A percentile compares a stretch with the other conserved stretches of the same genome.
Conservation (phyloP, 2,113 vertebrate species). For the Phrynocephalus versicolor region DNA sequence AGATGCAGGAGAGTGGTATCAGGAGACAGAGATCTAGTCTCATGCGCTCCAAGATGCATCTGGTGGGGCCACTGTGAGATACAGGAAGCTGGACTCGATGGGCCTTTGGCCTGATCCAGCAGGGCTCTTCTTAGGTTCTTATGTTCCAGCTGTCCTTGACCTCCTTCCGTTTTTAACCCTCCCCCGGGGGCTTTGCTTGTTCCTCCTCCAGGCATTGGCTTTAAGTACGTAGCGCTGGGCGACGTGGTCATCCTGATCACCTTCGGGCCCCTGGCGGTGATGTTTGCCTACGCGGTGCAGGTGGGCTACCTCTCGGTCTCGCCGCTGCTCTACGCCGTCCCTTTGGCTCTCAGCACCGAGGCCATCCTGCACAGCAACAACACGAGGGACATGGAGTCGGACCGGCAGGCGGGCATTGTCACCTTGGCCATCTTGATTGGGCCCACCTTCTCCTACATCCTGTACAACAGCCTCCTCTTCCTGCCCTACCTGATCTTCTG, state of each 20-base stretch:
- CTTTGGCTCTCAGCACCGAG: constrained; percentile 93
- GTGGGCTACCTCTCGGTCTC: constrained; percentile 91
- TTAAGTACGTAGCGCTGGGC: constrained; percentile 96
- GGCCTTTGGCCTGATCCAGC: no score
- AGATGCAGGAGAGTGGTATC: no score
- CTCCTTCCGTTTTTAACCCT: not conserved
- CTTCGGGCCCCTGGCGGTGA: constrained; percentile 94
- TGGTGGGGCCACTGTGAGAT: no score
- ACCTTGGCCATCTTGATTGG: constrained; percentile 95
- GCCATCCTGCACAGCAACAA: constrained; percentile 99
- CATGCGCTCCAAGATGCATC: no score
- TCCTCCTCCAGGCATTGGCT: constrained; percentile 85
- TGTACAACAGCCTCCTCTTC: constrained; percentile 88
- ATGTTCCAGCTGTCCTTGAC: no score
- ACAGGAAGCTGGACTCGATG: no score
- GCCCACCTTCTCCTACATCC: constrained; percentile 85
- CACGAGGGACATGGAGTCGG: constrained; percentile 95
- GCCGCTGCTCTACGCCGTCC: constrained; percentile 91
- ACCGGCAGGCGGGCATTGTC: constrained; percentile 93
- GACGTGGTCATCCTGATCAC: constrained; percentile 98
- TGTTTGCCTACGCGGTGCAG: constrained; percentile 96
- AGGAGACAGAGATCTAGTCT: no score
- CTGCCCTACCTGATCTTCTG: constrained; percentile 91
- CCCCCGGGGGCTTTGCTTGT: constrained; percentile 20
- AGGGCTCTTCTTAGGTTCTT: no score